phyloP scores from a whole-genome alignment of 2,797 vertebrate species.

The Anisognathus igniventris region DNA sequence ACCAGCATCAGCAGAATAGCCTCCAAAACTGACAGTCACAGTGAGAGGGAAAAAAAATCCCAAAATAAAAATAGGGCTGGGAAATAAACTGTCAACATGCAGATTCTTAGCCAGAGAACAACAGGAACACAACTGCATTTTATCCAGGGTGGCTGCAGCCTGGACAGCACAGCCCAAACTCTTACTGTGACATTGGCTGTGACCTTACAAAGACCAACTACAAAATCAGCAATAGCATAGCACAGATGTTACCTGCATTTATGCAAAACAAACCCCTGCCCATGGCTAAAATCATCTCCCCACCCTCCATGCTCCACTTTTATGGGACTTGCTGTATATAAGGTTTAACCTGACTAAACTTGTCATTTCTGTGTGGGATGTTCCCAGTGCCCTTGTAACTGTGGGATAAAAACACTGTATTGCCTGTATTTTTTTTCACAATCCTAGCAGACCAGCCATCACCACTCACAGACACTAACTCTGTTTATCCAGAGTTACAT shows the following conservation, averaged over 20 bases:
- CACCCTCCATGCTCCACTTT: not conserved
- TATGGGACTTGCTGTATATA: not conserved
- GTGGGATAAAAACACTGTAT: not conserved
- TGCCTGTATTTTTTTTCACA: not conserved
- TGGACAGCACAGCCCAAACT: not conserved
- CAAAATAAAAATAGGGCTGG: not conserved
- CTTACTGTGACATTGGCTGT: not conserved
- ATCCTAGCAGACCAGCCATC: not conserved
- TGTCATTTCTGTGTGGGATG: not conserved
- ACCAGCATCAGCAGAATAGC: not conserved
- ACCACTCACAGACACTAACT: not conserved
- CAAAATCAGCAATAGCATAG: not conserved
- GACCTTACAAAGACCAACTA: not conserved
- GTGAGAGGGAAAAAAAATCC: rapidly evolving
- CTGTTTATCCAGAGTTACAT: not conserved
- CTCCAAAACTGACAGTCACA: not conserved
- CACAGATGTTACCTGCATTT: not conserved
- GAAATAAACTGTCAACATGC: not conserved
- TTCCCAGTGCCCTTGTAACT: not conserved
- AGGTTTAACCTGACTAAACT: not conserved
- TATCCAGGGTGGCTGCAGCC: not conserved
- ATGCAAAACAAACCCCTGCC: not conserved
- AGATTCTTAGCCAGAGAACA: not conserved
- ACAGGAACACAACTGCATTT: not conserved
- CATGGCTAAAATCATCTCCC: not conserved